Conservation (phyloP, 2,888 invertebrate genomes). For the Stenotaenia linearis region DNA sequence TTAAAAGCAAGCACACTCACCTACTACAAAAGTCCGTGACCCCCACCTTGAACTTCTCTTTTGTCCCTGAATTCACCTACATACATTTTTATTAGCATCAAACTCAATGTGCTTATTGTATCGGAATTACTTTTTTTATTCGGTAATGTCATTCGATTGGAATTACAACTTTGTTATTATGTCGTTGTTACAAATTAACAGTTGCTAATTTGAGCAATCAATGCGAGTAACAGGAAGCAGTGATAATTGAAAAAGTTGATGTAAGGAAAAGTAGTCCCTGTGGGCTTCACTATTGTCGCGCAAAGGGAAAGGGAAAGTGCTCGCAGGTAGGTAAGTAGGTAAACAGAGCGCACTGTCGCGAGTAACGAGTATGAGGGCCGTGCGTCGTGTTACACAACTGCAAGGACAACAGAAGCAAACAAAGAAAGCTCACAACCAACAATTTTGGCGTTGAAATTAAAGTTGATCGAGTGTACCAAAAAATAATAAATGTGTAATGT, state of each 20-base stretch:
- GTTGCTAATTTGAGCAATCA: too few species aligned
- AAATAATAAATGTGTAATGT: too few species aligned
- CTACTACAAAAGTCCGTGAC: conserved; percentile 11
- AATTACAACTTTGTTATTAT: too few species aligned
- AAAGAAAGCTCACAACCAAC: too few species aligned
- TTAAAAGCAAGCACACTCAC: conserved; percentile 20
- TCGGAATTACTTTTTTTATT: too few species aligned
- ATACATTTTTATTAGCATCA: not conserved
- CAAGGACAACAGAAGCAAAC: too few species aligned
- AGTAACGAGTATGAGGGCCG: not conserved
- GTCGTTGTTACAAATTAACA: too few species aligned
- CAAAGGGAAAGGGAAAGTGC: not conserved
- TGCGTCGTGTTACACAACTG: not conserved
- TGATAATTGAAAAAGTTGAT: not conserved
- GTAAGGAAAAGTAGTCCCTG: not conserved
- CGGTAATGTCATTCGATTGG: not conserved
- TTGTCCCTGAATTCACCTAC: conserved; percentile 17
- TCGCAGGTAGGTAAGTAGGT: not conserved
- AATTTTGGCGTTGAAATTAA: too few species aligned
- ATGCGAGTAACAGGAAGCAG: not conserved
- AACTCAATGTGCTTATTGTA: too few species aligned
- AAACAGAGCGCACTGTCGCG: not conserved
- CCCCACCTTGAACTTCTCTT: conserved; percentile 12
- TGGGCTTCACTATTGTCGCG: not conserved
- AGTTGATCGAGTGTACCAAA: not conserved